Percentiles rank a stretch among this genome's conserved stretches.
These are phyloP conservation scores for Oligia strigilis DNA, from an alignment of 2,888 invertebrate genomes.

Conservation along the genomic window DNA sequence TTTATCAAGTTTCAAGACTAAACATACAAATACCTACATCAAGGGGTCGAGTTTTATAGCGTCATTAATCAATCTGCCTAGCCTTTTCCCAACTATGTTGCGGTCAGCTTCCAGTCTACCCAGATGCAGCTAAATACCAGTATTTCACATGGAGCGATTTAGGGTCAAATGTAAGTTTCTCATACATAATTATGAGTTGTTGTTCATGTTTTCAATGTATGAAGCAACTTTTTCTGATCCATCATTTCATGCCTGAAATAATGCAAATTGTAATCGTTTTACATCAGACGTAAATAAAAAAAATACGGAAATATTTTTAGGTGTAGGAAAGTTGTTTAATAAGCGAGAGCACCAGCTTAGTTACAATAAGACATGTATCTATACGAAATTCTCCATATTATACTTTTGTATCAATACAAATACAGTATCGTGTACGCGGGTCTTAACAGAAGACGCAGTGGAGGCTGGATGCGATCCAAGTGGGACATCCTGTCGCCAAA, in stretches of 20 bases:
- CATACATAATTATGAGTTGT: too few species aligned
- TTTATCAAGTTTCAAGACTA: neutral
- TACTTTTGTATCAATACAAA: neutral
- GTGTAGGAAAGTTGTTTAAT: neutral
- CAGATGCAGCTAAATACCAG: too few species aligned
- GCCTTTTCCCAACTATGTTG: too few species aligned
- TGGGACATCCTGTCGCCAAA: constrained; percentile 57
- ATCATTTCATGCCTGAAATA: neutral
- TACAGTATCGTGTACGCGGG: constrained; percentile 9
- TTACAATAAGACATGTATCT: neutral
- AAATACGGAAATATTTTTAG: neutral
- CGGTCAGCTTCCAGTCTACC: too few species aligned
- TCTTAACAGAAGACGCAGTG: constrained; percentile 38
- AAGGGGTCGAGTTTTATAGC: too few species aligned
- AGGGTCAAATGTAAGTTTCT: too few species aligned
- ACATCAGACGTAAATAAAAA: neutral
- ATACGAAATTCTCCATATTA: neutral
- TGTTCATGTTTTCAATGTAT: neutral
- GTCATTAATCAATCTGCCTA: neutral
- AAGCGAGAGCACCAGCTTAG: neutral
- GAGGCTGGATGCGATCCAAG: constrained; percentile 59
- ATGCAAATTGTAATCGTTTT: neutral
- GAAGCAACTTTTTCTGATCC: neutral
- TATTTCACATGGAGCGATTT: too few species aligned
- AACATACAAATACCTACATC: neutral